Evolutionary conservation across 1,140 invertebrate species (phyloP), one percentile per base, ranked within the genome.

Genomic region (Ephestia elutella): DNA sequence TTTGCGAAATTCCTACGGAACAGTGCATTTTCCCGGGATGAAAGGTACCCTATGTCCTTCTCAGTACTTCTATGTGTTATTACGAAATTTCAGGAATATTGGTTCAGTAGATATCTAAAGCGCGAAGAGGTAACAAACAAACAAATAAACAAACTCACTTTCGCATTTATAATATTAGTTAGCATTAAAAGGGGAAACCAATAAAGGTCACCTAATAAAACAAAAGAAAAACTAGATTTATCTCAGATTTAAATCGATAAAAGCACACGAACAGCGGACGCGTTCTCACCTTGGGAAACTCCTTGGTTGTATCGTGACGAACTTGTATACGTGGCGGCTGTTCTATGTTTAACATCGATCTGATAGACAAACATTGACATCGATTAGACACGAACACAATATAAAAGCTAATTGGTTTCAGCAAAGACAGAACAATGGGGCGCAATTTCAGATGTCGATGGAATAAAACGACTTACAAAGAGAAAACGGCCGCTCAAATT

Each of bases 281-380:
- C 38, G 38, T 5, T 18, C 57, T 66, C 51, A 85, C 84, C 81
- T 81, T 87, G 2, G 72, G 63, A 59, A 82, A 78, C 19, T 84
- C 80, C 58, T 79, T 83, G 51, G 60, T 72, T 2, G 57, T 71
- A 57, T 76, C 69, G 5, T 81, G 72, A 19, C 63, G 72, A 20
- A 87, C 70, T 49, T 81, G 68, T 0, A 87, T 66, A 0, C 59
- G 69, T 10, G 73, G 59, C 5, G 84, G 84, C 58, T 87, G 84
- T 2, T 82, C 77, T 44, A 87, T 80, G 59, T 82, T 80, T 61
- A 87, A 60, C 82, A 86, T 85, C 18, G 73, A 54, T 57, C 84
- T 86, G 63, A 44, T 62, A 68, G 32, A 61, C 20, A 61, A 15
- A 59, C 54, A 51, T 28, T 51, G 13, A 18, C 54, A 38, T 13